Evolutionary conservation across 2,797 vertebrate species (phyloP).

Genomic region (Cetoscarus ocellatus): DNA sequence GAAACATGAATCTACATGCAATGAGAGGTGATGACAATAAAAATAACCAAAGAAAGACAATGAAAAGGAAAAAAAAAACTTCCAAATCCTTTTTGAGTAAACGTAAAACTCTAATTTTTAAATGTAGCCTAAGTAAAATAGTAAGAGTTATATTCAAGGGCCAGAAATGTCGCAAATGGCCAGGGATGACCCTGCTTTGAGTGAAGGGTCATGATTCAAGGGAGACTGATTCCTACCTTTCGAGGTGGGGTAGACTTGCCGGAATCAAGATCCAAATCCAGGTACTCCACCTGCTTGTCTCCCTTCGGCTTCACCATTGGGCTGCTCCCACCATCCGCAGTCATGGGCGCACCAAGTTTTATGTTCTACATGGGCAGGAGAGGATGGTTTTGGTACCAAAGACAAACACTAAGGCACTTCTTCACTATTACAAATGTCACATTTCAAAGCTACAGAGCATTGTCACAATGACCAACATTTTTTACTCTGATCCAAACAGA

Average conservation of each 20-base stretch:
- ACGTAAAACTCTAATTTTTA: no score
- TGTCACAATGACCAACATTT: constrained; percentile 65
- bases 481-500: neutral
- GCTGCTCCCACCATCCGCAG: constrained; percentile 92
- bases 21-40: no score
- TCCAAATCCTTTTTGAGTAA: no score
- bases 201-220: neutral
- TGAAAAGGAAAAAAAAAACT: no score
- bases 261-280: constrained; percentile 96
- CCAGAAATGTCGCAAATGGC: no score
- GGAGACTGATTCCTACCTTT: constrained; percentile 85
- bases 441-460: constrained; percentile 21
- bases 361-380: constrained; percentile 73
- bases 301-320: constrained; percentile 95
- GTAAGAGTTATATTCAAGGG: no score
- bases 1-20: no score
- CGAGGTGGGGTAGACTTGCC: constrained; percentile 97
- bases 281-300: constrained; percentile 98
- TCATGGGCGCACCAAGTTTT: constrained; percentile 82
- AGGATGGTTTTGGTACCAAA: constrained; percentile 19
- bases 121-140: no score
- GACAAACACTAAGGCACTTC: neutral
- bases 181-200: neutral
- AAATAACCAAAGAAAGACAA: no score
- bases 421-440: constrained; percentile 20